Evolutionary conservation across 2,888 invertebrate genomes (phyloP).

Genomic region (Cheilosia scutellata): DNA sequence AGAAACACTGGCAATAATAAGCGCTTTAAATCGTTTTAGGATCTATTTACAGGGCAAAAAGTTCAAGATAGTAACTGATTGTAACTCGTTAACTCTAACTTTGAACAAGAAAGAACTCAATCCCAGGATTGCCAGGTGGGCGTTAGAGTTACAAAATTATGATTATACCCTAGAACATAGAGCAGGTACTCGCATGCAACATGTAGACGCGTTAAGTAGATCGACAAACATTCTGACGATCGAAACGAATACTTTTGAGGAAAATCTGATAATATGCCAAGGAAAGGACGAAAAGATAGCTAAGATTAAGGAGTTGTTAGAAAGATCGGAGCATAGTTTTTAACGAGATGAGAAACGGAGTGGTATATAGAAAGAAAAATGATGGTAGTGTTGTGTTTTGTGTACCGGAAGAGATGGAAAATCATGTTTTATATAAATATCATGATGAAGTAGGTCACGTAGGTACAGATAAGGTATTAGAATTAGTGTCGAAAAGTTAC

Average conservation of each 20-base stretch:
- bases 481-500: slow-evolving; percentile 1
- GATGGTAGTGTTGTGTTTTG: too few species aligned
- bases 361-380: too few species aligned
- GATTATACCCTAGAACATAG: slow-evolving; percentile 26
- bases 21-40: background rate
- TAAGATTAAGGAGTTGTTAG: too few species aligned
- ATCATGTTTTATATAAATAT: background rate
- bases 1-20: slow-evolving; percentile 64
- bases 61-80: slow-evolving; percentile 9
- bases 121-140: slow-evolving; percentile 76
- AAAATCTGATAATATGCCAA: background rate
- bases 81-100: slow-evolving; percentile 1
- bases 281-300: background rate
- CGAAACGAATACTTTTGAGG: slow-evolving; percentile 5
- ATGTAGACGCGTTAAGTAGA: slow-evolving; percentile 7
- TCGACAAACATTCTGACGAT: background rate
- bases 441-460: too few species aligned
- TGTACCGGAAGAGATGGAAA: background rate
- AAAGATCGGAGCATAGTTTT: too few species aligned
- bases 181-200: background rate
- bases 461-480: too few species aligned
- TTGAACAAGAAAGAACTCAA: slow-evolving; percentile 73
- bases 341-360: background rate
- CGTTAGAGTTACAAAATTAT: slow-evolving; percentile 18
- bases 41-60: background rate